These are phyloP conservation scores for Pseudocheirus occidentalis DNA, from an alignment of 2,797 vertebrate species.

Conservation along the genomic window DNA sequence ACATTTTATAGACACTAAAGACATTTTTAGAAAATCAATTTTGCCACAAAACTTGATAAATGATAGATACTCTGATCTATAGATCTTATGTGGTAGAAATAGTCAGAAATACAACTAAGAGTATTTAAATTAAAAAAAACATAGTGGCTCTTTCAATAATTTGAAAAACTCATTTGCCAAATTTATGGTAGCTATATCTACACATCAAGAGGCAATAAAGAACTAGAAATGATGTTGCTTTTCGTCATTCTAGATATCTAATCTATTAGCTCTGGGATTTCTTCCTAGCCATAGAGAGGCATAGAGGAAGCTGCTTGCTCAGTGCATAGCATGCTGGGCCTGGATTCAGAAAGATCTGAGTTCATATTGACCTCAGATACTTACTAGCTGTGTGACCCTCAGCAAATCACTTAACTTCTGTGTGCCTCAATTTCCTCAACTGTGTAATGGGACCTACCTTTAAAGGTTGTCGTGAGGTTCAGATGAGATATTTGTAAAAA, in stretches of 20 bases:
- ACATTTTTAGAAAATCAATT: neutral
- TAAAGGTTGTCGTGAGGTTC: neutral
- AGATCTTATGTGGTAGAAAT: slow-evolving; percentile 31
- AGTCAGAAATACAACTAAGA: neutral
- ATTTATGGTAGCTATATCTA: neutral
- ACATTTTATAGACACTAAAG: neutral
- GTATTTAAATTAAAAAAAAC: neutral
- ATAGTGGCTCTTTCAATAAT: slow-evolving; percentile 24
- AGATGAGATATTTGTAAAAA: neutral
- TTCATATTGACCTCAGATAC: neutral
- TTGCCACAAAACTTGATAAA: slow-evolving; percentile 1
- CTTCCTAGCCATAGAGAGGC: neutral
- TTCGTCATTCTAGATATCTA: neutral
- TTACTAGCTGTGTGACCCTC: neutral
- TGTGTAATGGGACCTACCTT: neutral
- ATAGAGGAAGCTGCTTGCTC: neutral
- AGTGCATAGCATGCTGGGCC: neutral
- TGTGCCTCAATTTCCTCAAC: neutral
- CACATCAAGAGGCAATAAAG: neutral
- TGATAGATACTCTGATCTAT: neutral
- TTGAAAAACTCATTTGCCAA: neutral
- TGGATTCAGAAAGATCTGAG: neutral
- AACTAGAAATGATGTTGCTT: neutral
- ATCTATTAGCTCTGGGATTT: neutral
- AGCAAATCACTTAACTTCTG: neutral